Evolutionary conservation across 1,140 invertebrate species (phyloP), one percentile per base, ranked within the genome.

Genomic region (Cydia amplana): DNA sequence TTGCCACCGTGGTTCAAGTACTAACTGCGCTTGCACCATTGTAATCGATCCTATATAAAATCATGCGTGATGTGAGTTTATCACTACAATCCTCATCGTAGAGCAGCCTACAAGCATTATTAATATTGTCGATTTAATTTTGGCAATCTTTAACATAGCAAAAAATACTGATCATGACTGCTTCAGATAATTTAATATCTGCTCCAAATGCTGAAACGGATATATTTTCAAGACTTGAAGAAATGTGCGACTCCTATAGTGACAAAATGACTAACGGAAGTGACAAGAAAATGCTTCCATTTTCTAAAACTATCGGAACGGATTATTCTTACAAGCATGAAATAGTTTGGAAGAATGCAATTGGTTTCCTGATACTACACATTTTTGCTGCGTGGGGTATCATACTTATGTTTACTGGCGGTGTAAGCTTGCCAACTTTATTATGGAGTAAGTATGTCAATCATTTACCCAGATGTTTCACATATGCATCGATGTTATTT

Each of bases 261-360:
- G 55, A 60, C 6, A 49, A 49, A 49, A 73, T 32, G 43, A 60
- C 4, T 10, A 73, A 70, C 4, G 65, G 32, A 43, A 70, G 9
- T 51, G 43, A 51, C 40, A 49, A 70, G 65, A 49, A 40, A 28
- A 32, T 18, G 43, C 28, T 40, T 23, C 55, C 20, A 51, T 18
- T 43, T 20, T 63, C 70, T 16, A 75, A 79, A 78, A 74, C 74
- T 23, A 86, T 93, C 46, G 93, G 93, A 64, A 94, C 94, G 0
- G 93, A 94, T 87, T 92, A 86, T 74, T 83, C 75, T 0, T 94
- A 93, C 74, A 94, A 93, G 84, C 88, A 93, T 77, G 72, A 93
- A 82, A 85, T 94, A 14, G 93, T 94, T 2, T 94, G 93, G 94
- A 91, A 81, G 77, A 94, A 94, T 82, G 89, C 85, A 2, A 91